Evolutionary conservation across 2,113 vertebrate species (phyloP), one percentile per base, ranked within the genome.

Genomic region (Nibea albiflora): DNA sequence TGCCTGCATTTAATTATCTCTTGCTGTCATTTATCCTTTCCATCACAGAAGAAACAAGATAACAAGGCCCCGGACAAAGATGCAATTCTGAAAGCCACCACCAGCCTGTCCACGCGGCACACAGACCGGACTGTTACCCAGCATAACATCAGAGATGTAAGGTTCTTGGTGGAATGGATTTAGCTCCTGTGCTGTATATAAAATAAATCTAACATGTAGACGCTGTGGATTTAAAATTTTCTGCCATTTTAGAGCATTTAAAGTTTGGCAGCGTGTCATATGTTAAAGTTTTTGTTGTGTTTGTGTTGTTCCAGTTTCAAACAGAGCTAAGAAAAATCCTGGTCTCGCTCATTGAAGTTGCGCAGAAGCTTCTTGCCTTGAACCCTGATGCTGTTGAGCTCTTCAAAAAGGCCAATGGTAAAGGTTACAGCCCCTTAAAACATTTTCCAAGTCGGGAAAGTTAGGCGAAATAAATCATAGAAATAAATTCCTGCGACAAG

Each of bases 381-480:
- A 99, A 99, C 91, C 98, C 98, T 0, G 98, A 99, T 17, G 98
- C 98, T 0, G 98, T 99, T n/a, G 98, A 99, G 54, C 93, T 99
- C 0, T 99, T 99, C 81, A 98, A 97, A 94, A 99, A 99, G 87
- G 98, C 98, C 9, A 99, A 99, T 3, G 98, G 98, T 99, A 93
- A 95, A 63, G 15, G 50, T 5, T n/a, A 19, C 4, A 49, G 17
- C 16, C 19, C 2, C 8, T 22, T 24, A 6, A 26, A 11, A 14
- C 10, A 1, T 10, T 28, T 28, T 22, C 3, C 12, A 49, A 39
- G 4, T 46, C 17, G 8, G 35, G 10, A 68, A 47, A n/a, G 52
- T 19, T 47, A n/a, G 2, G 16, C 44, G 7, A 1, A 70, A 31
- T 14, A 58, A 16, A 16, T 1, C 1, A 6, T 57, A 26, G 6